Evolutionary conservation across 2,113 vertebrate genomes (phyloP).

Genomic region (Conger conger): DNA sequence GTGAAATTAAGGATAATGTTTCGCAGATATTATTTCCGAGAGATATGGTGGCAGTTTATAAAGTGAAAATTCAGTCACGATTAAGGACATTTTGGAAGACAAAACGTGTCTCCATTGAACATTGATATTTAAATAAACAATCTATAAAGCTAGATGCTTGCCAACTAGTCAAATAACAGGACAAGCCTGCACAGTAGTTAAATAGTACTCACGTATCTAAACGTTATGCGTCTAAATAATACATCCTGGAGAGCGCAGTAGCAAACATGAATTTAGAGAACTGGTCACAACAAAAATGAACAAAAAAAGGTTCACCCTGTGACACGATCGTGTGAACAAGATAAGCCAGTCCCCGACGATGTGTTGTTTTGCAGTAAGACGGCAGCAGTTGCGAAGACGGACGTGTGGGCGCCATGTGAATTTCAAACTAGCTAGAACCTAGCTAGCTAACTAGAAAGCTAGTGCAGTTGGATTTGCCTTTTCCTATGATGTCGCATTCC

Average conservation of each 20-base stretch:
- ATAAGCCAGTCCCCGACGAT: background rate
- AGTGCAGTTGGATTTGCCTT: background rate
- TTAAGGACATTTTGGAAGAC: background rate
- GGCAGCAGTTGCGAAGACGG: background rate
- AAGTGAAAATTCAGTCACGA: background rate
- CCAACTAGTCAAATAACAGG: background rate
- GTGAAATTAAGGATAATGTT: background rate
- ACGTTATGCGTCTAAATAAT: background rate
- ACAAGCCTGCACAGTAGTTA: background rate
- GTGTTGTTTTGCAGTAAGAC: background rate
- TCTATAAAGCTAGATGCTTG: no score
- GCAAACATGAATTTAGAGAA: background rate
- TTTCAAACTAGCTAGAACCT: constrained; percentile 11
- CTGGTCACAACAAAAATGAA: background rate
- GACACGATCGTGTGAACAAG: background rate
- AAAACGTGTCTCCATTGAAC: background rate
- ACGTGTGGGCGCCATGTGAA: constrained; percentile 8
- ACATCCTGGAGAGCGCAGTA: background rate
- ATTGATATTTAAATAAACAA: background rate
- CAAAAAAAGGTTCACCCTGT: background rate
- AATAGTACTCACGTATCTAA: background rate
- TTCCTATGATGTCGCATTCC: background rate
- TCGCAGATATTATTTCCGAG: background rate
- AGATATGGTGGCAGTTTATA: background rate
- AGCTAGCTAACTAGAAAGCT: background rate